phyloP scores from a whole-genome alignment of 1,140 invertebrate species.

The Ladona fulva region DNA sequence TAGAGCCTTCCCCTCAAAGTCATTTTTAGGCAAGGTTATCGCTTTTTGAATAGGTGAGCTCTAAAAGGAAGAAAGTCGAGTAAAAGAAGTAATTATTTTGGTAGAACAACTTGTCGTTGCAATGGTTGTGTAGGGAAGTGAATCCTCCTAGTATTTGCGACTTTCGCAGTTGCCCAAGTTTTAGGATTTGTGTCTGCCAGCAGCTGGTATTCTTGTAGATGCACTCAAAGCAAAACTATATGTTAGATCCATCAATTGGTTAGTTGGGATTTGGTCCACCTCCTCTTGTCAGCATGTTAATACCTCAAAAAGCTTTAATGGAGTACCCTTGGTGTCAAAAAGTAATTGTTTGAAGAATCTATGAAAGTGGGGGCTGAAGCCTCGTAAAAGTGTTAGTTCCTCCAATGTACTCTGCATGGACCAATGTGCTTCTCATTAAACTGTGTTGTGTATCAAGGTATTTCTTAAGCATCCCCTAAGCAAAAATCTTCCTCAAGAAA shows the following conservation, averaged over 20 bases:
- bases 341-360: not conserved
- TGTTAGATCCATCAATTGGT: not conserved
- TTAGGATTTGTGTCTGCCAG: constrained; percentile 8
- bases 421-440: constrained; percentile 1
- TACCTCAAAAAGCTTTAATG: not conserved
- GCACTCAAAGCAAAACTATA: not conserved
- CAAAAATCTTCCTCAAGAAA: not conserved
- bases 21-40: not conserved
- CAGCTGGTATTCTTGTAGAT: not conserved
- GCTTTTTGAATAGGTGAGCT: not conserved
- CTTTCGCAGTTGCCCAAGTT: not conserved
- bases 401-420: not conserved
- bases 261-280: constrained; percentile 3
- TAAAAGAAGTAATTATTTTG: constrained; percentile 1
- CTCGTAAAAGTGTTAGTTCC: not conserved
- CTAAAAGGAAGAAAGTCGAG: not conserved
- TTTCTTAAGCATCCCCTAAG: not conserved
- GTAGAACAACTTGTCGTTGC: not conserved
- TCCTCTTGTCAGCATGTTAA: not conserved
- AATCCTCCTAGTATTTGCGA: not conserved
- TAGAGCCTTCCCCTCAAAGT: not conserved
- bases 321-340: not conserved
- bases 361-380: not conserved
- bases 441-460: not conserved
- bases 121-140: not conserved